These are phyloP conservation scores for Teleogryllus occipitalis DNA, from an alignment of 1,140 invertebrate species.

Conservation along the genomic window DNA sequence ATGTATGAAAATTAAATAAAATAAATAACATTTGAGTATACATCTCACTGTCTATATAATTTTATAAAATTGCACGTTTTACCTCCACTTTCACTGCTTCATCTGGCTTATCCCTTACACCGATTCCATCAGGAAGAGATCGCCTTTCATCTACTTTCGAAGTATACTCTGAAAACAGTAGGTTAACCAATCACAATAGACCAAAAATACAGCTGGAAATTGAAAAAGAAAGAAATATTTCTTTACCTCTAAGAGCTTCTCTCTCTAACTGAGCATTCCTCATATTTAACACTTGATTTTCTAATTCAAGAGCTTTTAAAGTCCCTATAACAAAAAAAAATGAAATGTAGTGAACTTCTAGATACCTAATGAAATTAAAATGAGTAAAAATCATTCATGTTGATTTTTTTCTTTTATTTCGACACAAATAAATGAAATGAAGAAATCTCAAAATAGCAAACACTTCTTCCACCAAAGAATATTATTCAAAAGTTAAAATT, in stretches of 20 bases:
- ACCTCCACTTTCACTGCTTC: no score
- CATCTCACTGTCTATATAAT: no score
- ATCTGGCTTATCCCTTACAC: no score
- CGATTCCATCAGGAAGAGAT: no score
- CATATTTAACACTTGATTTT: slow-evolving; percentile 36
- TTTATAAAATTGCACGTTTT: no score
- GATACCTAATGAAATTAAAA: neutral
- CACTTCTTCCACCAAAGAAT: slow-evolving; percentile 2
- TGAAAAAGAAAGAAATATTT: neutral
- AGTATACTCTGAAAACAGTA: neutral
- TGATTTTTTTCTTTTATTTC: neutral
- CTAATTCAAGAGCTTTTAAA: slow-evolving; percentile 39
- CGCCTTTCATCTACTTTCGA: neutral
- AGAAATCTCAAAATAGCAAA: neutral
- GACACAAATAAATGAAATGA: no score
- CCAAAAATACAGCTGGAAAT: neutral
- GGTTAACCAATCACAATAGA: neutral
- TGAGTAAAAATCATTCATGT: neutral
- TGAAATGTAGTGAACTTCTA: no score
- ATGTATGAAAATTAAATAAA: no score
- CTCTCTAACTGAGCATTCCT: slow-evolving; percentile 28
- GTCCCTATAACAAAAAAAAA: slow-evolving; percentile 29
- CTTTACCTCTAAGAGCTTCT: neutral
- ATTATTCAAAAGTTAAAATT: neutral
- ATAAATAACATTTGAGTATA: no score